phyloP scores from a whole-genome alignment of 1,140 invertebrate species.

The Laupala kohalensis region DNA sequence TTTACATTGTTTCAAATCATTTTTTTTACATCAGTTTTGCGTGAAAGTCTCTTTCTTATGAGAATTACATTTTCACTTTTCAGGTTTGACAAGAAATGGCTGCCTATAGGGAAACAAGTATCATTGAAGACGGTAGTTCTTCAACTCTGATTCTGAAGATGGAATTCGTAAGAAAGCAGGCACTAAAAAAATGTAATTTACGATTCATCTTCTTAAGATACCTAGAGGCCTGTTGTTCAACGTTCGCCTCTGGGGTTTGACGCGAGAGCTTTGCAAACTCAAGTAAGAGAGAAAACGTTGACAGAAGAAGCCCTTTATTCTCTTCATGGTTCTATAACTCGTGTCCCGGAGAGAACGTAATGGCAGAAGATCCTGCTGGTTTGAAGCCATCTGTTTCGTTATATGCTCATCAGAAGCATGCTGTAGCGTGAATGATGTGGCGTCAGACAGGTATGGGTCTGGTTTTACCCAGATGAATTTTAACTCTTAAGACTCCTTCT shows the following conservation, averaged over 20 bases:
- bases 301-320: conserved; percentile 56
- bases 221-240: background rate
- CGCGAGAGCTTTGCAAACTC: conserved; percentile 38
- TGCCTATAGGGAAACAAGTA: too few relatives aligned
- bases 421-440: conserved; percentile 79
- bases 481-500: conserved; percentile 85
- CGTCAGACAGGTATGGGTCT: conserved; percentile 87
- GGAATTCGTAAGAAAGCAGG: too few relatives aligned
- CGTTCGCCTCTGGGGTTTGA: background rate
- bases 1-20: too few relatives aligned
- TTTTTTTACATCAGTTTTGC: too few relatives aligned
- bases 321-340: conserved; percentile 56
- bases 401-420: conserved; percentile 78
- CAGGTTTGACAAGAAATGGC: too few relatives aligned
- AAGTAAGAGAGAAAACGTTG: conserved; percentile 44
- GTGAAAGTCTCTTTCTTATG: too few relatives aligned
- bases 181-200: too few relatives aligned
- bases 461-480: too few relatives aligned
- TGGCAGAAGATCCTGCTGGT: conserved; percentile 44
- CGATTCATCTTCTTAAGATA: too few relatives aligned
- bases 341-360: conserved; percentile 43
- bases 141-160: too few relatives aligned
- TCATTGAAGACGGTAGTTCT: too few relatives aligned
- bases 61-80: too few relatives aligned
- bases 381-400: conserved; percentile 43